A percentile compares a stretch with the other conserved stretches of the same genome.
phyloP scores from a whole-genome alignment of 2,797 vertebrate genomes.

The Gambelia wislizenii region DNA sequence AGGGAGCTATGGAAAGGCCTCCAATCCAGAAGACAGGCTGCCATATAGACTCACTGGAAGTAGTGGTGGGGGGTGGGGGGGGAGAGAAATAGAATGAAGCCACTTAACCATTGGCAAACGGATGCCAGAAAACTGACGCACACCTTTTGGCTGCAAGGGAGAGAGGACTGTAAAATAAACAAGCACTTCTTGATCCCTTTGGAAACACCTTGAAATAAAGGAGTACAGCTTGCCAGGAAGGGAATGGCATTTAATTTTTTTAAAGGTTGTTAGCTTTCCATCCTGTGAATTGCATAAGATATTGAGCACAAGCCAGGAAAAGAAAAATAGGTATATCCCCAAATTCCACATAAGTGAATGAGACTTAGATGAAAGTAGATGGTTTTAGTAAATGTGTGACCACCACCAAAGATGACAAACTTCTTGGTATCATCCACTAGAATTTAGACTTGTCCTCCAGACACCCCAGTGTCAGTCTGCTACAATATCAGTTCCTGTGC shows the following conservation, averaged over 20 bases:
- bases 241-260: neutral
- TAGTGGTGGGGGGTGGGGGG: neutral
- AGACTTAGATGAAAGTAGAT: neutral
- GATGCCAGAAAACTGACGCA: neutral
- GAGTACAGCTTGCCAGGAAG: neutral
- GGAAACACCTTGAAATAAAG: neutral
- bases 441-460: neutral
- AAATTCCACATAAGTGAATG: neutral
- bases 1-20: slow-evolving; percentile 7
- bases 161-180: neutral
- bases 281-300: neutral
- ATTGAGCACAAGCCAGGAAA: neutral
- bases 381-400: neutral
- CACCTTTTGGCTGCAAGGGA: neutral
- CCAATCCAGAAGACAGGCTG: neutral
- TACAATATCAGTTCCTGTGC: neutral
- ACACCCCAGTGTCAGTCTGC: too few relatives aligned
- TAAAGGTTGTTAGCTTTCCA: neutral
- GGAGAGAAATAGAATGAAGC: slow-evolving; percentile 34
- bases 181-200: neutral
- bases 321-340: neutral
- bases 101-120: neutral
- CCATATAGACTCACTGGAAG: slow-evolving; percentile 18
- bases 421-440: neutral
- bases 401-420: neutral